Conservation (phyloP, 1,140 invertebrate genomes). For the Trichonephila clavata region DNA sequence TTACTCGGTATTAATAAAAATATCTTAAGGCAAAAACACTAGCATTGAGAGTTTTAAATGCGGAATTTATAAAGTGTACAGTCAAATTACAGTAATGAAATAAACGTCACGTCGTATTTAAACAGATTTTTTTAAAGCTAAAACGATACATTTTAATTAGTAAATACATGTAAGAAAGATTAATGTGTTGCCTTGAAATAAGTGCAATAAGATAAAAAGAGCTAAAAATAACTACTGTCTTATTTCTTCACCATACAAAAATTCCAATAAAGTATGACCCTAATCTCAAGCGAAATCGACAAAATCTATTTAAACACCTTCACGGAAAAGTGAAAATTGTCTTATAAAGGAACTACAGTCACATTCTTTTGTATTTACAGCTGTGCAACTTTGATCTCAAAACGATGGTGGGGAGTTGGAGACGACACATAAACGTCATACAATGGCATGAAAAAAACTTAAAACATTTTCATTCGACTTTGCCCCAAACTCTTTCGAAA, state of each 20-base stretch:
- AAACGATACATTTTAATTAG: too few relatives aligned
- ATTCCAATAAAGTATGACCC: not conserved
- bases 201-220: not conserved
- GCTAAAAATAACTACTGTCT: not conserved
- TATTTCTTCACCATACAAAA: not conserved
- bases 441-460: not conserved
- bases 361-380: not conserved
- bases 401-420: not conserved
- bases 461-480: conserved; percentile 25
- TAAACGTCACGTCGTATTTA: too few relatives aligned
- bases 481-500: not conserved
- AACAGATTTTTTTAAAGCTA: too few relatives aligned
- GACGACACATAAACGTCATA: not conserved
- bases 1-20: too few relatives aligned
- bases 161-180: too few relatives aligned
- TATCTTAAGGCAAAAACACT: too few relatives aligned
- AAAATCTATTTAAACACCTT: not conserved
- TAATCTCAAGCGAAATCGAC: not conserved
- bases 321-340: not conserved
- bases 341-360: not conserved
- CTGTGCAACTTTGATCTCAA: not conserved
- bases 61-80: too few relatives aligned
- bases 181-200: too few relatives aligned
- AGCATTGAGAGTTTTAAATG: too few relatives aligned
- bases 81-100: too few relatives aligned